Evolutionary conservation across 1,140 invertebrate genomes (phyloP).

Genomic region (Octopus sinensis): DNA sequence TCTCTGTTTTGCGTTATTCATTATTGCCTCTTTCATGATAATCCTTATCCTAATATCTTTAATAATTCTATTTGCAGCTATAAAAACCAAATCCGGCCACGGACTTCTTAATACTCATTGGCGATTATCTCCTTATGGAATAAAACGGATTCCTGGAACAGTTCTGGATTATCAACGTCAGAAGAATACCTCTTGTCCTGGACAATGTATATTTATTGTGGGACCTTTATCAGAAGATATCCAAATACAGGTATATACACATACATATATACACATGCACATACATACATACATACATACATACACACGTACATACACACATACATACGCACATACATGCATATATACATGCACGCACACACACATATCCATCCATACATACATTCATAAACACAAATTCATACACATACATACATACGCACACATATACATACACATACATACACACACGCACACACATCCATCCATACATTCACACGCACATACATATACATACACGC

Average conservation of each 20-base stretch:
- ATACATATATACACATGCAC: not conserved
- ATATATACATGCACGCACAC: not conserved
- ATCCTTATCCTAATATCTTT: not conserved
- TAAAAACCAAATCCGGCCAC: not conserved
- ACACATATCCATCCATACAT: no score
- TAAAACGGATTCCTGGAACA: constrained; percentile 17
- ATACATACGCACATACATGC: not conserved
- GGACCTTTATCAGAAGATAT: constrained; percentile 36
- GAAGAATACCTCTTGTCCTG: constrained; percentile 31
- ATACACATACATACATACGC: no score
- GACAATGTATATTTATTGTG: constrained; percentile 36
- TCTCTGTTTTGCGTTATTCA: not conserved
- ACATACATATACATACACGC: no score
- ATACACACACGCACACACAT: no score
- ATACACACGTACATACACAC: not conserved
- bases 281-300: not conserved
- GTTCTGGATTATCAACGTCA: constrained; percentile 34
- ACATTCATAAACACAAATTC: no score
- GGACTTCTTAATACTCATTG: not conserved
- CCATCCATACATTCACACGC: no score
- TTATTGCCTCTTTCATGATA: not conserved
- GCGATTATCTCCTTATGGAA: not conserved
- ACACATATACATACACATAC: no score
- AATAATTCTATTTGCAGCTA: not conserved
- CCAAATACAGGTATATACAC: constrained; percentile 38